Percentiles rank a stretch among this genome's conserved stretches.
phyloP scores from a whole-genome alignment of 2,113 vertebrate species.

The Paramisgurnus dabryanus region DNA sequence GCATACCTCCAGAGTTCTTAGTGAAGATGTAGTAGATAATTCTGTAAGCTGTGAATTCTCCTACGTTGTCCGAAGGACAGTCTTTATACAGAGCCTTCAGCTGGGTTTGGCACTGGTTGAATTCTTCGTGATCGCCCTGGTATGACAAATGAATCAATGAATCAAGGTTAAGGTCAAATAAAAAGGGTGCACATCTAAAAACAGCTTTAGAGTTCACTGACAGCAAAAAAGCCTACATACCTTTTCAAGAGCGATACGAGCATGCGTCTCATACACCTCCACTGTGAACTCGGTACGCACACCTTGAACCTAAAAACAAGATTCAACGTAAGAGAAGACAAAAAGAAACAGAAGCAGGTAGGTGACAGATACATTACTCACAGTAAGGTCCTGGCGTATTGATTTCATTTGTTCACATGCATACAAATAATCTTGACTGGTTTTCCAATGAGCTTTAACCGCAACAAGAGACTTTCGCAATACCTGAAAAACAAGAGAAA shows the following conservation, averaged over 20 bases:
- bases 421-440: conserved; percentile 85
- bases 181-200: neutral
- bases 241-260: conserved; percentile 90
- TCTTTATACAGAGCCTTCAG: conserved; percentile 88
- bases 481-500: conserved; percentile 70
- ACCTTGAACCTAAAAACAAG: conserved; percentile 80
- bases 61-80: conserved; percentile 83
- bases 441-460: conserved; percentile 88
- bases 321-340: neutral
- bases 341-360: neutral
- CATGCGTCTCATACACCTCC: conserved; percentile 91
- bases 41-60: conserved; percentile 90
- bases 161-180: neutral
- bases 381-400: conserved; percentile 90
- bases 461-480: conserved; percentile 81
- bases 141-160: neutral
- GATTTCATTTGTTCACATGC: conserved; percentile 95
- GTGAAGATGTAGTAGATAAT: conserved; percentile 93
- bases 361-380: conserved; percentile 56
- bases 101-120: conserved; percentile 94
- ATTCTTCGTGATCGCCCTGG: conserved; percentile 92
- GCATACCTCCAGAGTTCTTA: conserved; percentile 86
- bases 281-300: conserved; percentile 90
- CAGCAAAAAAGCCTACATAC: conserved; percentile 58
- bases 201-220: neutral